Base-by-base conservation (phyloP, 1,140 invertebrate species). In the Trichonephila clavata region DNA sequence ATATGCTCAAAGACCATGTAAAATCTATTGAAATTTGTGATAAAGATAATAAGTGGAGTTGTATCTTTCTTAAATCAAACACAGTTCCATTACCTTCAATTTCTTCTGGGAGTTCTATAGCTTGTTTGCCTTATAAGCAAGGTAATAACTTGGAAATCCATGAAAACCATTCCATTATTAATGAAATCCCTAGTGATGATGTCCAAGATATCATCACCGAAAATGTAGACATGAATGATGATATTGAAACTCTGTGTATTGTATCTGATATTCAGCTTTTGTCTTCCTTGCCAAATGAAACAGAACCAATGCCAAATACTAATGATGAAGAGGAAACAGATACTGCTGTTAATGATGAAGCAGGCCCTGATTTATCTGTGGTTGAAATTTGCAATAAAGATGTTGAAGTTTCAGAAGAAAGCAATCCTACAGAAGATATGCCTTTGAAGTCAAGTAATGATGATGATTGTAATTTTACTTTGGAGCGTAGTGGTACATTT, bases 401-500 rank as follows among this genome's bases (percentile, higher is more conserved):
- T 20, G 18, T 39, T 18, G 24, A 18, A 77, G 16, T 16, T 39
- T 14, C 24, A 57, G 43, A 27, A 10, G 16, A 86, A 86, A 43
- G 32, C 60, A 32, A 24, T 83, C 32, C 65, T 27, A 24, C 7
- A 18, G 80, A 91, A 61, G 20, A 83, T 91, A 21, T 20, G 21
- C 20, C 68, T 77, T n/a, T 57, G 20, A 3, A 57, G 8, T 68
- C 61, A 18, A 86, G n/a, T 57, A 68, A 68, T 68, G n/a, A 13
- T 10, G 18, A 39, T 24, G 77, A 81, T 81, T 43, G 32, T 43
- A 39, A 80, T 57, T 80, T 43, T 63, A 81, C 39, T 14, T 87
- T 93, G 27, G 39, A 92, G 39, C 61, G 83, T 13, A 92, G 80
- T 71, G 91, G 65, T 8, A 86, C 91, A 5, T 92, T 92, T 92